These are phyloP conservation scores for Euspilapteryx auroguttella DNA, from an alignment of 2,888 invertebrate genomes.

Conservation along the genomic window DNA sequence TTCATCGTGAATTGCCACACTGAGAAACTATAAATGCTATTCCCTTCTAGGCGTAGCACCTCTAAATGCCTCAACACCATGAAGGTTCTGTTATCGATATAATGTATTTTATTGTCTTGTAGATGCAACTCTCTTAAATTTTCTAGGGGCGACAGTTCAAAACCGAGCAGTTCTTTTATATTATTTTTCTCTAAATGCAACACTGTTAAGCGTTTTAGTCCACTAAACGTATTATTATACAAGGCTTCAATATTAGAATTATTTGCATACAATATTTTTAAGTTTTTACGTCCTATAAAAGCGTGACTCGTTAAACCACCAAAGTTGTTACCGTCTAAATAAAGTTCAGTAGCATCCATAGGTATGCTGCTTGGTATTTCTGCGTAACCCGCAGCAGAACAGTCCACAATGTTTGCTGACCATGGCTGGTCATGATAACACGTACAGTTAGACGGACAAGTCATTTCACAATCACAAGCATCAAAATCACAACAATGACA, in stretches of 20 bases:
- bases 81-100: slow-evolving; percentile 86
- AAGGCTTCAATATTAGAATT: slow-evolving; percentile 83
- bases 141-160: slow-evolving; percentile 80
- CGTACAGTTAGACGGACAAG: slow-evolving; percentile 90
- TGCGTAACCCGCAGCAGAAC: slow-evolving; percentile 78
- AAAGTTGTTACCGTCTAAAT: slow-evolving; percentile 90
- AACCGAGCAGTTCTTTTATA: slow-evolving; percentile 77
- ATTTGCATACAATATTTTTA: slow-evolving; percentile 85
- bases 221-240: slow-evolving; percentile 89
- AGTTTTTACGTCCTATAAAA: slow-evolving; percentile 89
- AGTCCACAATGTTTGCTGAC: slow-evolving; percentile 92
- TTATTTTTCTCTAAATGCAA: slow-evolving; percentile 88
- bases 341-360: slow-evolving; percentile 94
- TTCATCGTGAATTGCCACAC: slow-evolving; percentile 85
- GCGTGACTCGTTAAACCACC: slow-evolving; percentile 85
- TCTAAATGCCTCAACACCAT: slow-evolving; percentile 78
- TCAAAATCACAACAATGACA: slow-evolving; percentile 97
- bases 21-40: slow-evolving; percentile 78
- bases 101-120: slow-evolving; percentile 81
- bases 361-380: slow-evolving; percentile 87
- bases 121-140: slow-evolving; percentile 84
- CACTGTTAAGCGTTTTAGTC: slow-evolving; percentile 74
- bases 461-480: slow-evolving; percentile 97
- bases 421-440: slow-evolving; percentile 95
- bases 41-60: slow-evolving; percentile 82